Evolutionary conservation across 1,140 invertebrate species (phyloP), one percentile per base, ranked within the genome.

Genomic region (Bombyx mandarina): DNA sequence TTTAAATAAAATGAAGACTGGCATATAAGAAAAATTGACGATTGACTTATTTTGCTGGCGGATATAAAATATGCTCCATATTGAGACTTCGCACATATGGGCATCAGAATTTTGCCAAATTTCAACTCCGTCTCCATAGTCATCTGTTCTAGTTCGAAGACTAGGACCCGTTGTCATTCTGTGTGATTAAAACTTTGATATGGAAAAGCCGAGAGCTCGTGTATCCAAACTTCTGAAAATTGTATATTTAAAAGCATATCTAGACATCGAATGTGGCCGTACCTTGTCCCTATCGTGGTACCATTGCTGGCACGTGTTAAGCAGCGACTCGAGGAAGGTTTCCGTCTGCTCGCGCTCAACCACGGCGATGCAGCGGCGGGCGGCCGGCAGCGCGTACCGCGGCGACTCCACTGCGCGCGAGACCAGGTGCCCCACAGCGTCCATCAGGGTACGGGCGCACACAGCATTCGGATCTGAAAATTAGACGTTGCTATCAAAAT

Each of bases 221-320:
- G 26, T 35, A 35, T 35, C 26, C 26, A 35, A 35, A 35, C 26
- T 35, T 35, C 26, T 35, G 26, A 35, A 35, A 35, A 35, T 5
- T 35, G 26, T 35, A 3, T 35, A 35, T 35, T 1, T 49, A 1
- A 4, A 49, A 18, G n/a, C n/a, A 6, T 7, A 22, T 49, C 2
- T 6, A 22, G 22, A 12, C 22, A 12, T 18, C 50, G 42, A 43
- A 9, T 6, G 45, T 48, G 52, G 48, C 26, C 26, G n/a, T 44
- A 91, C 90, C 87, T 93, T 93, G 59, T 94, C 93, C 44, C 94
- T 86, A 77, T 96, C 94, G 75, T 96, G 94, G 82, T 35, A 35
- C 93, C 94, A 96, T 79, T 96, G 94, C 73, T 96, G 94, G 74
- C 94, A 96, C 10, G 92, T 95, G 82, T 97, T 97, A 53, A 97